Evolutionary conservation across 2,888 invertebrate genomes (phyloP).

Genomic region (Lapara coniferarum): DNA sequence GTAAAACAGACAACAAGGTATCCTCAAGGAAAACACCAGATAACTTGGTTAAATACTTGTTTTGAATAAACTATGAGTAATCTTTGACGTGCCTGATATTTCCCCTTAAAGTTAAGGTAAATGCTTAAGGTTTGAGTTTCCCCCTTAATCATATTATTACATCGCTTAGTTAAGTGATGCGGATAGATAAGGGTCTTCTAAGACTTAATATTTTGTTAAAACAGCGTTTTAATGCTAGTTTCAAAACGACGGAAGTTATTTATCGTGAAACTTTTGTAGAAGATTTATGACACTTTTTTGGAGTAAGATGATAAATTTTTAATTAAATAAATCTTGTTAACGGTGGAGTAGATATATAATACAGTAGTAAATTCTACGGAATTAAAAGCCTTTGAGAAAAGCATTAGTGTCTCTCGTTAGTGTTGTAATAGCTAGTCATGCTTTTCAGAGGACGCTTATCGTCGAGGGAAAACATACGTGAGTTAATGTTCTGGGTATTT

Average conservation of each 20-base stretch:
- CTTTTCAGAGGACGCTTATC: too few relatives aligned
- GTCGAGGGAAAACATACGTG: too few relatives aligned
- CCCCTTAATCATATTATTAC: conserved; percentile 69
- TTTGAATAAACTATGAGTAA: conserved; percentile 12
- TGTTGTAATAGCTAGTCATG: too few relatives aligned
- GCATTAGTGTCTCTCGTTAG: too few relatives aligned
- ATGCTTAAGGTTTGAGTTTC: conserved; percentile 40
- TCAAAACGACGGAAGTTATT: not conserved
- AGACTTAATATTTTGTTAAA: not conserved
- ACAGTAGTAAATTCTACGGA: too few relatives aligned
- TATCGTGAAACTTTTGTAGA: not conserved
- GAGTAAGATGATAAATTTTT: too few relatives aligned
- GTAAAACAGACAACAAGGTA: not conserved
- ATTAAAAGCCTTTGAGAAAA: too few relatives aligned
- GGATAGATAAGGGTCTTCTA: conserved; percentile 63
- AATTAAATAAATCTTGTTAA: too few relatives aligned
- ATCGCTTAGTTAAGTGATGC: conserved; percentile 68
- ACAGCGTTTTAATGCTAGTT: not conserved
- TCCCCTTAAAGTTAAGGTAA: conserved; percentile 37
- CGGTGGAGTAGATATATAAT: too few relatives aligned
- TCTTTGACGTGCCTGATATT: conserved; percentile 24
- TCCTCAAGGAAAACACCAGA: conserved; percentile 18
- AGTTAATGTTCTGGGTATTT: too few relatives aligned
- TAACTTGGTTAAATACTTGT: conserved; percentile 5
- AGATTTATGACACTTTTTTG: not conserved